These are phyloP conservation scores for Orthonevra nobilis DNA, from an alignment of 2,888 invertebrate species.

Conservation along the genomic window DNA sequence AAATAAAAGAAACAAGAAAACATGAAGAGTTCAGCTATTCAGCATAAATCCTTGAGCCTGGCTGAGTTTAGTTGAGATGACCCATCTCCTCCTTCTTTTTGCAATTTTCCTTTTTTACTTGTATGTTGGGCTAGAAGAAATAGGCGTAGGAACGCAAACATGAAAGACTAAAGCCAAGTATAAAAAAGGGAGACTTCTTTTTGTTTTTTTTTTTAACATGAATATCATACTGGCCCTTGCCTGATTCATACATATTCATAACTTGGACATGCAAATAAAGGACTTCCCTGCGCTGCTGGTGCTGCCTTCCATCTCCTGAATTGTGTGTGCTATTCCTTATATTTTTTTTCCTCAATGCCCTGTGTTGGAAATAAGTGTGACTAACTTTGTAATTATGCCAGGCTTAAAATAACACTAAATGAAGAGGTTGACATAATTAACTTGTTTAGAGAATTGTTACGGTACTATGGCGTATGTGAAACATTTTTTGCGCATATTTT, in stretches of 20 bases:
- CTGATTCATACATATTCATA: conserved; percentile 65
- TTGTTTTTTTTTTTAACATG: too few relatives aligned
- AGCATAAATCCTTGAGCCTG: conserved; percentile 65
- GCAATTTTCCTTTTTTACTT: conserved; percentile 26
- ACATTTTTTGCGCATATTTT: background rate
- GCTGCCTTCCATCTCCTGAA: conserved; percentile 5
- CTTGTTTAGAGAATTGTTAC: background rate
- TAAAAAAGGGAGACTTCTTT: conserved; percentile 18
- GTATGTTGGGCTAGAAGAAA: conserved; percentile 34
- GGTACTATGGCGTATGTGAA: conserved; percentile 35
- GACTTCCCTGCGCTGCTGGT: too few relatives aligned
- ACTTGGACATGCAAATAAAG: conserved; percentile 55
- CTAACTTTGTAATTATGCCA: conserved; percentile 47
- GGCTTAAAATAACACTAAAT: conserved; percentile 25
- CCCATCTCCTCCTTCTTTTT: conserved; percentile 33
- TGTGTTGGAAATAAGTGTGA: conserved; percentile 49
- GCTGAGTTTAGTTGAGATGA: conserved; percentile 60
- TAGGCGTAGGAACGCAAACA: conserved; percentile 14
- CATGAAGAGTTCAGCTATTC: conserved; percentile 67
- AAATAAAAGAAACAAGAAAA: conserved; percentile 61
- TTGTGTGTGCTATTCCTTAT: conserved; percentile 2
- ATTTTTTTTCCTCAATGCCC: conserved; percentile 2
- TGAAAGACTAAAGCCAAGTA: conserved; percentile 8
- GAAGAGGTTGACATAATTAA: conserved; percentile 37
- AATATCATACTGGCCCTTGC: conserved; percentile 50